Evolutionary conservation across 2,113 vertebrate genomes (phyloP).

Genomic region (Cynocephalus volans): DNA sequence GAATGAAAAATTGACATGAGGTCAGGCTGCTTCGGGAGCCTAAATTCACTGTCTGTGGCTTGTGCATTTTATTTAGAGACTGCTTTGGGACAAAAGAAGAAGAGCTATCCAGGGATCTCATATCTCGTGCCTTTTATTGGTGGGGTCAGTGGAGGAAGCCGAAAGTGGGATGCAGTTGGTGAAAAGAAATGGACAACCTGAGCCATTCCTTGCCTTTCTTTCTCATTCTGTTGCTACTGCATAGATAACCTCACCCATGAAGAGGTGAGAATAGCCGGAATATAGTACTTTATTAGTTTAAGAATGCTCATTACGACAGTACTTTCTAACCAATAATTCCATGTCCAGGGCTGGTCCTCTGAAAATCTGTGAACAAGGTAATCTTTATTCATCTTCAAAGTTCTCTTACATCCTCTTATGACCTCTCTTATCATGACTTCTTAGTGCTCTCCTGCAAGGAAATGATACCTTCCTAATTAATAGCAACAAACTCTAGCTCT

Average conservation of each 20-base stretch:
- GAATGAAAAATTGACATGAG: background rate
- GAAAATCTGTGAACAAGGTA: background rate
- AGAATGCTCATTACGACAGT: background rate
- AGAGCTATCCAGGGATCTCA: background rate
- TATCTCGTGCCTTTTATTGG: background rate
- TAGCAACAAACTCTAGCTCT: background rate
- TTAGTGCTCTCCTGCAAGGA: background rate
- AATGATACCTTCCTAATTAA: background rate
- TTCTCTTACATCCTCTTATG: background rate
- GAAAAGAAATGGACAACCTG: background rate
- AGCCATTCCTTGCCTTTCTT: background rate
- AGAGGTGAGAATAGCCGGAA: background rate
- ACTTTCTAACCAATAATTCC: background rate
- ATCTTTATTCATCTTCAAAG: background rate
- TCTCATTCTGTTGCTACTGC: background rate
- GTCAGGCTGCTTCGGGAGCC: background rate
- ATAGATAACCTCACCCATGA: background rate
- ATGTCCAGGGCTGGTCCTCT: background rate
- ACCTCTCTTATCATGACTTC: background rate
- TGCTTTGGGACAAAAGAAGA: background rate
- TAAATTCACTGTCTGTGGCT: background rate
- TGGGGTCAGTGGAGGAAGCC: background rate
- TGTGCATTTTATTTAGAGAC: background rate
- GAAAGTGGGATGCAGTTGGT: background rate
- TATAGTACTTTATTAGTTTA: background rate